Evolutionary conservation across 2,797 vertebrate species (phyloP).

Genomic region (Rhabdophis nuchalis): DNA sequence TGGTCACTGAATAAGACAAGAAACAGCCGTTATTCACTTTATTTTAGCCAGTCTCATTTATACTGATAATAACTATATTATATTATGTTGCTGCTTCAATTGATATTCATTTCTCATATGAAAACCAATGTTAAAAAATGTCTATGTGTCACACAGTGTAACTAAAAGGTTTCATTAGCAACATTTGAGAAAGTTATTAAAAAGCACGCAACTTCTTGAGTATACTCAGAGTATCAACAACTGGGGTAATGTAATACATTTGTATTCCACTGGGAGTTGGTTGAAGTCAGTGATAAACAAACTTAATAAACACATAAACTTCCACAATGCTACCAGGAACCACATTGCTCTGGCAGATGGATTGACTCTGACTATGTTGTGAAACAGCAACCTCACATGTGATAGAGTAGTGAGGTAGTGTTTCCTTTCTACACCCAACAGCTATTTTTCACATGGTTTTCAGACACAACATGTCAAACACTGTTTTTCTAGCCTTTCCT

Average conservation of each 20-base stretch:
- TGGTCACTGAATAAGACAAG: background rate
- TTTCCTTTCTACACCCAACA: background rate
- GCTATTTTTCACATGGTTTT: background rate
- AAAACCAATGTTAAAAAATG: background rate
- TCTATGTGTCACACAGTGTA: background rate
- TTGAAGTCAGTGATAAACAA: background rate
- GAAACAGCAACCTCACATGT: background rate
- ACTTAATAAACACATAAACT: background rate
- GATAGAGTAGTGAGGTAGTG: background rate
- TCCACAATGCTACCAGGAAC: background rate
- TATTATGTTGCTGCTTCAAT: background rate
- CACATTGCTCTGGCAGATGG: background rate
- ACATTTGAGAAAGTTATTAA: background rate
- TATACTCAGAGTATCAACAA: background rate
- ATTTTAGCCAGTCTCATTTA: background rate
- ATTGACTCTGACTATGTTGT: background rate
- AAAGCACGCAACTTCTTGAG: background rate
- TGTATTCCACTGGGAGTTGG: background rate
- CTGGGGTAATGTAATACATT: background rate
- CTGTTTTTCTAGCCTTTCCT: background rate
- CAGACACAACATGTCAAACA: background rate
- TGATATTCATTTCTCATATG: background rate
- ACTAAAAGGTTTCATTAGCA: background rate
- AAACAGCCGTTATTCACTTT: background rate
- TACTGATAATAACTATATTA: background rate